Conservation (phyloP, 2,888 invertebrate species). For the Drosophila cracens region DNA sequence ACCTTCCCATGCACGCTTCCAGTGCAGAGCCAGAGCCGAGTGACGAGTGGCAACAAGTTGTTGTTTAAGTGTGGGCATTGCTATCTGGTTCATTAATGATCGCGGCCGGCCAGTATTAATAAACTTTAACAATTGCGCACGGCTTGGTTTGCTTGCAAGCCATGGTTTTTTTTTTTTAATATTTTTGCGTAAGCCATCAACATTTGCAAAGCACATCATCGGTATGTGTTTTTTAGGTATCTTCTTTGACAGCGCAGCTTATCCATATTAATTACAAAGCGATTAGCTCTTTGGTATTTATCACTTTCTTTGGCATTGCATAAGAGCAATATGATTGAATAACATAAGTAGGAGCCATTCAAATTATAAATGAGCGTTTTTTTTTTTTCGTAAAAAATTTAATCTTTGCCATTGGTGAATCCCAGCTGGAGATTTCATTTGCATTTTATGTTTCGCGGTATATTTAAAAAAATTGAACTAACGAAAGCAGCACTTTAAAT, state of each 20-base stretch:
- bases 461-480: neutral
- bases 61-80: conserved; percentile 58
- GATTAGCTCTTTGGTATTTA: conserved; percentile 42
- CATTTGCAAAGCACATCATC: conserved; percentile 23
- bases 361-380: neutral
- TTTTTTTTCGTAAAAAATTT: neutral
- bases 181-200: conserved; percentile 63
- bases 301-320: conserved; percentile 25
- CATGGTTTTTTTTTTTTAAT: conserved; percentile 41
- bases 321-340: conserved; percentile 23
- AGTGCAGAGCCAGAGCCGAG: conserved; percentile 33
- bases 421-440: neutral
- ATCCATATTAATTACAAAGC: conserved; percentile 55
- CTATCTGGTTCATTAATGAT: conserved; percentile 76
- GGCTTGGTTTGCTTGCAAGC: conserved; percentile 46
- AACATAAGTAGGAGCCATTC: conserved; percentile 2
- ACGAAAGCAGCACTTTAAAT: neutral
- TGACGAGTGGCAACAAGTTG: conserved; percentile 53
- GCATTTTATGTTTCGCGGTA: conserved; percentile 2
- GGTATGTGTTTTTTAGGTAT: conserved; percentile 15
- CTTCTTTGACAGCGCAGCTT: conserved; percentile 30
- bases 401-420: neutral
- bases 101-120: conserved; percentile 41
- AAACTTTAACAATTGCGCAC: conserved; percentile 64
- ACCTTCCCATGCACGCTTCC: conserved; percentile 65